Evolutionary conservation across 2,888 invertebrate species (phyloP).

Genomic region (Spialia ferax): DNA sequence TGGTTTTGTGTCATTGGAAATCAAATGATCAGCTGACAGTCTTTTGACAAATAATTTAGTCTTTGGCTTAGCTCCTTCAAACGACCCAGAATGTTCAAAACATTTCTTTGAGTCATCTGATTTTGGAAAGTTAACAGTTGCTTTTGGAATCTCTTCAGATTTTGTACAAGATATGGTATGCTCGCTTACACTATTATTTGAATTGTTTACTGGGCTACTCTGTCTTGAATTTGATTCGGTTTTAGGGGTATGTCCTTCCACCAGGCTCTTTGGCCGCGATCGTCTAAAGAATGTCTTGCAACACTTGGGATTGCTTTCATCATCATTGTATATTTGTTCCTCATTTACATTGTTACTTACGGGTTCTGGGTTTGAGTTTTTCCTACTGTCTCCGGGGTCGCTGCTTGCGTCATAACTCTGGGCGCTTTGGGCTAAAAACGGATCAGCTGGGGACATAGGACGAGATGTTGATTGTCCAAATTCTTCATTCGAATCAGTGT

Average conservation of each 20-base stretch:
- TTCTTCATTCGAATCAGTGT: conserved; percentile 81
- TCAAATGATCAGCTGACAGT: conserved; percentile 81
- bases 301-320: conserved; percentile 73
- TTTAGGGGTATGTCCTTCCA: conserved; percentile 67
- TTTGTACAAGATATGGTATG: conserved; percentile 69
- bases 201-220: conserved; percentile 73
- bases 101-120: conserved; percentile 69
- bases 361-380: conserved; percentile 58
- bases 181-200: conserved; percentile 71
- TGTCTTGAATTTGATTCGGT: conserved; percentile 67
- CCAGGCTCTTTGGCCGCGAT: conserved; percentile 77
- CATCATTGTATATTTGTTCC: conserved; percentile 62
- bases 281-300: conserved; percentile 78
- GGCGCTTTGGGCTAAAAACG: conserved; percentile 78
- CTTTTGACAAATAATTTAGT: conserved; percentile 80
- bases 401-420: conserved; percentile 61
- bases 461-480: conserved; percentile 73
- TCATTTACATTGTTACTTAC: conserved; percentile 56
- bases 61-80: conserved; percentile 79
- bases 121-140: conserved; percentile 75
- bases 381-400: conserved; percentile 58
- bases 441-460: conserved; percentile 81
- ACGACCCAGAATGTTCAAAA: conserved; percentile 80
- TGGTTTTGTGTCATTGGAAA: conserved; percentile 74
- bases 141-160: conserved; percentile 78